Conservation (phyloP, 2,888 invertebrate genomes). For the Cheilosia pagana region DNA sequence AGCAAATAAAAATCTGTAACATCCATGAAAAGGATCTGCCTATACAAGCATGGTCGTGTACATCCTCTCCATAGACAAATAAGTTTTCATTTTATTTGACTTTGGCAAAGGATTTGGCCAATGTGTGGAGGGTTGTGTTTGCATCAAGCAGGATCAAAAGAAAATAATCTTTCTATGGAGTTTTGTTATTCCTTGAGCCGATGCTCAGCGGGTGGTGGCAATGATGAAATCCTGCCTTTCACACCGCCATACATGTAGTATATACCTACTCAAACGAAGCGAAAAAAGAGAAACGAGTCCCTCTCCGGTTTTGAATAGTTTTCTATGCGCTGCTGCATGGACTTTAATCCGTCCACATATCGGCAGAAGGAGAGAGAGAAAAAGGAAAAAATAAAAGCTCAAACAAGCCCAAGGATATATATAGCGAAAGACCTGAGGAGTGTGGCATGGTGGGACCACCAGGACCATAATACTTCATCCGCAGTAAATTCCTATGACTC, state of each 20-base stretch:
- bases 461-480: constrained; percentile 63
- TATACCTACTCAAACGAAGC: constrained; percentile 25
- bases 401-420: constrained; percentile 36
- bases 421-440: constrained; percentile 3
- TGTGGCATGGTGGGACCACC: constrained; percentile 14
- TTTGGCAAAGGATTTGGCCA: constrained; percentile 70
- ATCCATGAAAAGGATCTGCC: constrained; percentile 73
- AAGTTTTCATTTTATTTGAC: constrained; percentile 75
- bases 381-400: constrained; percentile 17
- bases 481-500: constrained; percentile 73
- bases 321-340: constrained; percentile 54
- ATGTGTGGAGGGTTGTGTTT: constrained; percentile 66
- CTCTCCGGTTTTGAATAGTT: constrained; percentile 63
- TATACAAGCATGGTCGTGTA: constrained; percentile 59
- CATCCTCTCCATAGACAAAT: constrained; percentile 62
- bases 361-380: constrained; percentile 7
- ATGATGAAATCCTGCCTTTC: constrained; percentile 58
- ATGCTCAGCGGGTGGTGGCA: constrained; percentile 68
- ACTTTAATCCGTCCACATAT: constrained; percentile 61
- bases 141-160: constrained; percentile 64
- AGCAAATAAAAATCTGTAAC: constrained; percentile 76
- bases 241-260: constrained; percentile 54
- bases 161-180: constrained; percentile 72
- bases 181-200: constrained; percentile 39
- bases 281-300: constrained; percentile 29